Base-by-base conservation (phyloP, 2,113 vertebrate genomes). In the Scatophagus argus region DNA sequence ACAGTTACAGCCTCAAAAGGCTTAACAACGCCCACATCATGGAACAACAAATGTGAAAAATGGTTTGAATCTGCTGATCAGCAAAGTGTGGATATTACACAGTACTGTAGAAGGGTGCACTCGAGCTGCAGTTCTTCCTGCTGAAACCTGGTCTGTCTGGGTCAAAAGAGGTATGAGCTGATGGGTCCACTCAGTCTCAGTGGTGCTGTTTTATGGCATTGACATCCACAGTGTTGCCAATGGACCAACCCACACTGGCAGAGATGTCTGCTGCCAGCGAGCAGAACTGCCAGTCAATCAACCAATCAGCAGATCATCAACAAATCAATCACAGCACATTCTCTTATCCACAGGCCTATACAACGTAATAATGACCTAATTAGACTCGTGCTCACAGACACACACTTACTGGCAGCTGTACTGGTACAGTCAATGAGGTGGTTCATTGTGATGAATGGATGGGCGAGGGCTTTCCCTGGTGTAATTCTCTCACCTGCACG, bases 391-490 rank as follows among this genome's bases (percentile, higher is more conserved):
- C 46, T 8, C 73, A n/a, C 64, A 14, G 66, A 67, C 62, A 64
- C 60, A 52, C 66, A 51, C 55, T 41, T 46, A 71, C 82, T 87
- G 82, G 86, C 84, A 85, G 74, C 88, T 60, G 75, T 3, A 66
- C 74, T 21, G 49, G 71, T 73, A 41, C 68, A 82, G 72, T 80
- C 84, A 91, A 88, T 90, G 90, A 88, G 84, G 78, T 88, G 88
- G 84, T 43, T 89, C 84, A 89, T 87, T 89, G 82, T 88, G 88
- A 91, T 91, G 75, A 87, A 91, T 91, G 68, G 58, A 38, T 61
- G 47, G 36, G 17, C 31, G 16, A 67, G 25, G 64, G 51, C 25
- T 75, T 80, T 36, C 78, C 66, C 81, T 27, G 36, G 61, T 79
- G 81, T 46, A 47, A 64, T 64, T 69, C 78, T 68, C 79, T 73